A percentile compares a stretch with the other conserved stretches of the same genome.
Conservation (phyloP, 1,140 invertebrate species). For the Drosophila rhopaloa region DNA sequence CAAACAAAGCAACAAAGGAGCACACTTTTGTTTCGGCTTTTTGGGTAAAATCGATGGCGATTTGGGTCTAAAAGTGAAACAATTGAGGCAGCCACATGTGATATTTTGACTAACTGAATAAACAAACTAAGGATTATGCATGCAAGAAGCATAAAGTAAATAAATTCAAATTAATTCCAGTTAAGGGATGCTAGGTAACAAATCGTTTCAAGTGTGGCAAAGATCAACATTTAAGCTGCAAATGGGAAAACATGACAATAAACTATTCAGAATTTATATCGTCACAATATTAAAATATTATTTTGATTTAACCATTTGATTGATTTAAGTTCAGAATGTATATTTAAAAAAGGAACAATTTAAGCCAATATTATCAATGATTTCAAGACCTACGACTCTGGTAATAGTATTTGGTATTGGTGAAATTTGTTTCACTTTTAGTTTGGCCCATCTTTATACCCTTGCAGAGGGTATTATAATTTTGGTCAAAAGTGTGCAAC, state of each 20-base stretch:
- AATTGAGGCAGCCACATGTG: constrained; percentile 36
- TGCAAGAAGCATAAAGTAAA: constrained; percentile 14
- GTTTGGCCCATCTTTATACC: constrained; percentile 4
- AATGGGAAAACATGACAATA: not conserved
- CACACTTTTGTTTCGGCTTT: constrained; percentile 22
- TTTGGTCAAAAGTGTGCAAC: too few relatives aligned
- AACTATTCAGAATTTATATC: too few relatives aligned
- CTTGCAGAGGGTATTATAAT: too few relatives aligned
- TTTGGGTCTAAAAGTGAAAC: constrained; percentile 23
- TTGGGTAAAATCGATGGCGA: constrained; percentile 39
- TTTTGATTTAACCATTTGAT: too few relatives aligned
- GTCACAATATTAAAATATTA: too few relatives aligned
- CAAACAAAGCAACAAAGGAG: constrained; percentile 1
- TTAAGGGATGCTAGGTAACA: constrained; percentile 22
- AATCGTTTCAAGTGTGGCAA: constrained; percentile 1
- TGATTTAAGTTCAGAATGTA: too few relatives aligned
- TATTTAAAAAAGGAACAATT: too few relatives aligned
- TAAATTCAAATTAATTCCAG: constrained; percentile 46
- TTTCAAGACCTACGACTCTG: too few relatives aligned
- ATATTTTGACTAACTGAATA: constrained; percentile 43
- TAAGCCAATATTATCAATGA: too few relatives aligned
- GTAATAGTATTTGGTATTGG: too few relatives aligned
- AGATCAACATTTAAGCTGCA: not conserved
- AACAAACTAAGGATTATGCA: constrained; percentile 7
- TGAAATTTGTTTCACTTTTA: too few relatives aligned